Evolutionary conservation across 1,140 invertebrate genomes (phyloP), one percentile per base, ranked within the genome.

Genomic region (Halesus radiatus): DNA sequence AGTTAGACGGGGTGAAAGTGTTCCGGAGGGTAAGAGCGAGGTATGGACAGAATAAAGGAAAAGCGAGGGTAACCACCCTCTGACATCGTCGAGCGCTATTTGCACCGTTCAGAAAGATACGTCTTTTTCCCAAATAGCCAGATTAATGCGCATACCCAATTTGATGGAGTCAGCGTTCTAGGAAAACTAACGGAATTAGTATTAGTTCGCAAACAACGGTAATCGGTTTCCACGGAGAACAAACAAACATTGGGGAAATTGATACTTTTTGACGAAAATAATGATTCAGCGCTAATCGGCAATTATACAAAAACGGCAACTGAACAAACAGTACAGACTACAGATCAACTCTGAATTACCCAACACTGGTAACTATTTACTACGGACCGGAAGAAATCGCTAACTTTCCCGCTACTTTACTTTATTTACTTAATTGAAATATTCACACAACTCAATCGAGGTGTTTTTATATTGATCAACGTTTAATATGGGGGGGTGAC

Each of bases 261-360:
- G 29, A 66, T 66, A 66, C 26, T 66, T 66, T 45, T 29, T 32
- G 62, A 32, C 62, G 62, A 37, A 66, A 66, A 66, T 29, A 26
- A 37, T 32, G 62, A 66, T 32, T 66, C 62, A 66, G 62, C 26
- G n/a, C 29, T 32, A 66, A 66, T 29, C 62, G 62, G 29, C 62
- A 26, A 66, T 66, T 66, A 66, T 29, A n/a, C 29, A 22, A 26
- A 64, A 16, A 22, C 62, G 62, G 62, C 23, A 45, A 66, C 13
- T 64, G 60, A 23, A 64, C 60, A 29, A 64, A 64, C 60, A 64
- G 54, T n/a, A 22, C 54, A n/a, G 54, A 32, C 32, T 32, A 32
- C 32, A 32, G 32, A 32, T 32, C 32, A 32, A 32, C 32, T 32
- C 7, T 0, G 3, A 32, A 32, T 32, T 3, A 32, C 32, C 32